Evolutionary conservation across 2,113 vertebrate species (phyloP).

Genomic region (Clinocottus analis): DNA sequence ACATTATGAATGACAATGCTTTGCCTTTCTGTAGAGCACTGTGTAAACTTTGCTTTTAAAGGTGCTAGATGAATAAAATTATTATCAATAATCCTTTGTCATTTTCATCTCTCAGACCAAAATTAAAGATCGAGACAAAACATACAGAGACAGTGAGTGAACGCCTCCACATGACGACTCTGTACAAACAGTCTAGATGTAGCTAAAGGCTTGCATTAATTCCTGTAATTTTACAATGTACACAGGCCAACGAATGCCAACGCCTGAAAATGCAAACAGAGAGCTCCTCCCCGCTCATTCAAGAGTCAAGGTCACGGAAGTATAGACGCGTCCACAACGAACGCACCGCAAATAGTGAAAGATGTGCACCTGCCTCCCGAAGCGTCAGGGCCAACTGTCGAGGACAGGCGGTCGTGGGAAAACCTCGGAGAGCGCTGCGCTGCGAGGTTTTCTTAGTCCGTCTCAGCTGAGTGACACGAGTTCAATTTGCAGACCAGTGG

Average conservation of each 20-base stretch:
- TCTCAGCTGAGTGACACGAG: slow-evolving; percentile 57
- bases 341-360: slow-evolving; percentile 49
- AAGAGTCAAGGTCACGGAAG: slow-evolving; percentile 64
- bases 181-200: slow-evolving; percentile 10
- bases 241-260: slow-evolving; percentile 25
- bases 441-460: slow-evolving; percentile 60
- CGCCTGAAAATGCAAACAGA: slow-evolving; percentile 15
- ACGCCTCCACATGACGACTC: slow-evolving; percentile 3
- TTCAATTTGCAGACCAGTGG: slow-evolving; percentile 63
- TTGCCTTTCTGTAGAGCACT: no score
- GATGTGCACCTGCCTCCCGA: slow-evolving; percentile 71
- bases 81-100: not conserved
- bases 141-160: slow-evolving; percentile 8
- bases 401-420: slow-evolving; percentile 76
- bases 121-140: slow-evolving; percentile 27
- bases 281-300: not conserved
- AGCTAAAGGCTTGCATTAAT: not conserved
- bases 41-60: no score
- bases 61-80: no score
- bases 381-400: slow-evolving; percentile 67
- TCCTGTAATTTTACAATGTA: slow-evolving; percentile 4
- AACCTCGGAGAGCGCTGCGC: slow-evolving; percentile 32
- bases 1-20: no score
- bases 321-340: slow-evolving; percentile 32
- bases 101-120: slow-evolving; percentile 3